A percentile compares a stretch with the other conserved stretches of the same genome.
These are phyloP conservation scores for Macaria liturata DNA, from an alignment of 2,888 invertebrate species.

Conservation along the genomic window DNA sequence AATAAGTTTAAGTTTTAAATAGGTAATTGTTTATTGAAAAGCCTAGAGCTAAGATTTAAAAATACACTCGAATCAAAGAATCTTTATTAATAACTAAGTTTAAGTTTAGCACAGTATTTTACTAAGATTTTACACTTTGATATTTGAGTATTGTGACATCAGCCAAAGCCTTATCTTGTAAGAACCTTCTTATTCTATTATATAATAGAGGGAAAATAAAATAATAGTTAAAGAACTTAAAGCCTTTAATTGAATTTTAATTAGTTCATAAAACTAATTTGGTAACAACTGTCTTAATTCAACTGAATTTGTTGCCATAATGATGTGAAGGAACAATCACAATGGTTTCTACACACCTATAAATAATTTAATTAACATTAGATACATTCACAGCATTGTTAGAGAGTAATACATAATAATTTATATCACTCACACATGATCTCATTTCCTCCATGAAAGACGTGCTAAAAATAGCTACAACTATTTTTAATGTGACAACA, in stretches of 20 bases:
- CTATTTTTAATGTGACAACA: slow-evolving; percentile 49
- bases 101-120: no score
- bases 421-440: slow-evolving; percentile 43
- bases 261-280: slow-evolving; percentile 42
- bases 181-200: no score
- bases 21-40: no score
- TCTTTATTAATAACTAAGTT: no score
- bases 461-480: slow-evolving; percentile 36
- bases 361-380: slow-evolving; percentile 75
- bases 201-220: slow-evolving; percentile 6
- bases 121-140: no score
- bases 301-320: slow-evolving; percentile 34
- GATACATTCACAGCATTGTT: slow-evolving; percentile 65
- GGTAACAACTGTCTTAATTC: slow-evolving; percentile 55
- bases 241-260: slow-evolving; percentile 35
- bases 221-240: slow-evolving; percentile 31
- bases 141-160: no score
- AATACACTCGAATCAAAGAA: no score
- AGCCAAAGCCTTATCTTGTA: no score
- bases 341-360: slow-evolving; percentile 60
- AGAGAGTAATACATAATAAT: slow-evolving; percentile 40
- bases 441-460: slow-evolving; percentile 46
- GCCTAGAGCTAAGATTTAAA: no score
- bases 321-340: slow-evolving; percentile 47
- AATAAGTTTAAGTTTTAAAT: no score